Base-by-base conservation (phyloP, 1,140 invertebrate species). In the Trichonephila inaurata region DNA sequence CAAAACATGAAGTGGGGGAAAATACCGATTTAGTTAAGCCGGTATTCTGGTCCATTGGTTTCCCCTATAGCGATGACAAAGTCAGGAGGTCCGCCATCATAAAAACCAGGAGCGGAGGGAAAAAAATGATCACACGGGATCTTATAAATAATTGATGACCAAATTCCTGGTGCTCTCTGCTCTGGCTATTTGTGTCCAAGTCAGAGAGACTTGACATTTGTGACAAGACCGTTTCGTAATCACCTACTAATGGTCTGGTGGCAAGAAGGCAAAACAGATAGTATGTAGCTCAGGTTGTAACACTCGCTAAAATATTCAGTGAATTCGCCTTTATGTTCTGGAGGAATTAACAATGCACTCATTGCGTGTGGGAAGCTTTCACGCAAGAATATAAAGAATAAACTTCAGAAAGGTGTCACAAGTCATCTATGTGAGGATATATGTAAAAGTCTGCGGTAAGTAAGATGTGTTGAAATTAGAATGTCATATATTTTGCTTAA, bases 141-240 rank as follows among this genome's bases (percentile, higher is more conserved):
- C 89, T 66, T 83, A 91, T 91, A 91, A 91, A 91, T 91, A 91
- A 91, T 83, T 91, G 89, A 91, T 91, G 77, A 60, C 61, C 77
- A 83, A 91, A 51, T 83, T 91, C 77, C 61, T 91, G 69, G 69
- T 58, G 28, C 58, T 33, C 60, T 83, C 5, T 91, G 58, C 16
- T 69, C 77, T 66, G 58, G 60, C 58, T 40, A n/a, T 91, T 83
- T 91, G 77, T 83, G 89, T 91, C 61, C 44, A 10, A 90, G 81
- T 58, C 51, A 90, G 66, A 90, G 60, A 62, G 40, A 83, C 61
- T 83, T 91, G 77, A 91, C 61, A 58, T 64, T 61, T 40, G 60
- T 64, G 72, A 91, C 72, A 66, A 91, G 28, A 82, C 10, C 40
- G 51, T 77, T 62, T 40, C 60, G 89, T 83, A 83, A 91, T 83